These are phyloP conservation scores for Drosophila longiperda DNA, from an alignment of 2,888 invertebrate genomes.

Conservation along the genomic window DNA sequence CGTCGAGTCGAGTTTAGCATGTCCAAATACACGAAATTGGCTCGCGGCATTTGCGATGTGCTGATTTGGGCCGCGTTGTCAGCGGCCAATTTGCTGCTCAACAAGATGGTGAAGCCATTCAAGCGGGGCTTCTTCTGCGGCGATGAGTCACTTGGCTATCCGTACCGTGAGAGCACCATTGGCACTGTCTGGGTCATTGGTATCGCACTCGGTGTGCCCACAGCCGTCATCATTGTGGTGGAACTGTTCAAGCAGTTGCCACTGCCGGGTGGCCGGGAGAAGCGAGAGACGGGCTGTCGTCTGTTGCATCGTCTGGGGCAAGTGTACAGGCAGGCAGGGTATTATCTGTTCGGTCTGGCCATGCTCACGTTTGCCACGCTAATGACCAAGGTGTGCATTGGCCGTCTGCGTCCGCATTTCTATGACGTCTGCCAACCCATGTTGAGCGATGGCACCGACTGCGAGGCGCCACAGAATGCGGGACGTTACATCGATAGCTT, in stretches of 20 bases:
- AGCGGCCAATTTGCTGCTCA: conserved; percentile 64
- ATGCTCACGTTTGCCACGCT: conserved; percentile 73
- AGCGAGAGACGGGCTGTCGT: conserved; percentile 49
- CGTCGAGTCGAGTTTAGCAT: conserved; percentile 30
- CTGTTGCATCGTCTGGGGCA: conserved; percentile 66
- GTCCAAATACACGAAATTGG: conserved; percentile 71
- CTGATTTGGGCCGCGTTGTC: conserved; percentile 74
- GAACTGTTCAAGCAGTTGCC: conserved; percentile 79
- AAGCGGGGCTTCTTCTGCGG: conserved; percentile 81
- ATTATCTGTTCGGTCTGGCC: conserved; percentile 76
- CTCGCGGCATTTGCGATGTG: conserved; percentile 77
- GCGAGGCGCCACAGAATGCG: conserved; percentile 87
- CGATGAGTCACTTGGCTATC: conserved; percentile 81
- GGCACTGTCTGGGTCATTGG: conserved; percentile 51
- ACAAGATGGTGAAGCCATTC: conserved; percentile 69
- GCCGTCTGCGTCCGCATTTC: conserved; percentile 80
- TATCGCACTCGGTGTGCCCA: conserved; percentile 67
- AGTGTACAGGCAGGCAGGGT: conserved; percentile 76
- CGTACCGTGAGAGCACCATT: conserved; percentile 65
- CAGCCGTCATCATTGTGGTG: conserved; percentile 71
- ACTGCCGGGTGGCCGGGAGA: conserved; percentile 46
- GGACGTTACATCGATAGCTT: conserved; percentile 90
- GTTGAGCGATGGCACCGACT: conserved; percentile 86
- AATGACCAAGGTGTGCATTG: conserved; percentile 72
- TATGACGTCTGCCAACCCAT: conserved; percentile 91